Conservation (phyloP, 2,797 vertebrate genomes). For the Microcaecilia unicolor region DNA sequence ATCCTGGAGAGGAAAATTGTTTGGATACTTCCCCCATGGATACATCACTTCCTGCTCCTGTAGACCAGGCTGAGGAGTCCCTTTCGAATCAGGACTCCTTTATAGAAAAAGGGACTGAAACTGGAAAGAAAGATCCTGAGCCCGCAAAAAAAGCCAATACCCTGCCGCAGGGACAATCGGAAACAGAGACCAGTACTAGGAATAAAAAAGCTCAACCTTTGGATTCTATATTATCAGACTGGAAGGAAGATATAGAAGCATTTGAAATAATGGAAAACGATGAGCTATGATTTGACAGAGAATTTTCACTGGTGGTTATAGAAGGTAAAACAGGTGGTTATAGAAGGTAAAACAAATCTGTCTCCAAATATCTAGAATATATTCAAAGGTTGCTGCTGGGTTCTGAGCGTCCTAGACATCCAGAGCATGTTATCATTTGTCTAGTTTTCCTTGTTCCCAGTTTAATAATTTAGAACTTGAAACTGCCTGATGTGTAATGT, state of each 20-base stretch:
- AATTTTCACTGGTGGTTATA: too few species aligned
- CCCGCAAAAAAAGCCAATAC: conserved; percentile 29
- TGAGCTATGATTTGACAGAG: conserved; percentile 96
- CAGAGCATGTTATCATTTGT: conserved; percentile 29
- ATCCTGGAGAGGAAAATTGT: conserved; percentile 25
- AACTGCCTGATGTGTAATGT: conserved; percentile 19
- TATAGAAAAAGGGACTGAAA: conserved; percentile 13
- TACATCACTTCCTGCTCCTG: neutral
- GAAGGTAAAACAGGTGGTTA: too few species aligned
- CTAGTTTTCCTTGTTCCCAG: conserved; percentile 32
- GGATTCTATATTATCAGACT: conserved; percentile 89
- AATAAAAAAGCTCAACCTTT: conserved; percentile 65
- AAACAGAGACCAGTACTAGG: conserved; percentile 47
- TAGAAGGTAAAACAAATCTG: too few species aligned
- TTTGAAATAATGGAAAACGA: conserved; percentile 98
- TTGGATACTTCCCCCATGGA: conserved; percentile 12
- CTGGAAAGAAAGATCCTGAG: conserved; percentile 22
- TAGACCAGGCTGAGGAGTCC: conserved; percentile 3
- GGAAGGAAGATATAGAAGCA: conserved; percentile 96
- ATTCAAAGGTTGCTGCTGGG: conserved; percentile 30
- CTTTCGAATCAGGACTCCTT: conserved; percentile 22
- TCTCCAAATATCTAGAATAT: too few species aligned
- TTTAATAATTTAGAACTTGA: conserved; percentile 39
- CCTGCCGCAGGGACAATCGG: conserved; percentile 53
- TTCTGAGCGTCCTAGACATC: conserved; percentile 12